These are phyloP conservation scores for Eristalinus sepulchralis DNA, from an alignment of 2,888 invertebrate genomes.

Conservation along the genomic window DNA sequence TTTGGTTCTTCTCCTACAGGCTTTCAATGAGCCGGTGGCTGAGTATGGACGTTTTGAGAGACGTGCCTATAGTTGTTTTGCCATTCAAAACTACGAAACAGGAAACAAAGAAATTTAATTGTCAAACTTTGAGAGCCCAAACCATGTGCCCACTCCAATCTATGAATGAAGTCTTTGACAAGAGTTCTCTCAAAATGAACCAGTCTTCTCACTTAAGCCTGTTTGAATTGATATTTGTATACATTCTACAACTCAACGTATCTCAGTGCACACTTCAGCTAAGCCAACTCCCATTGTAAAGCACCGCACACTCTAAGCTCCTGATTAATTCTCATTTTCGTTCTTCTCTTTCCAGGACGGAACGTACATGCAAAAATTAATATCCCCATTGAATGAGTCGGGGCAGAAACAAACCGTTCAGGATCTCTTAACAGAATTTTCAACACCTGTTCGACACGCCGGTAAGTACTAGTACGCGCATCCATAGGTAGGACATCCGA, in stretches of 20 bases:
- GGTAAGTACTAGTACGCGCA: conserved; percentile 76
- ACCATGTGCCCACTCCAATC: not conserved
- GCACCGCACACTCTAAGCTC: conserved; percentile 20
- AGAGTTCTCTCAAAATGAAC: not conserved
- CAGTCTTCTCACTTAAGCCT: not conserved
- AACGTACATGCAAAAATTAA: conserved; percentile 79
- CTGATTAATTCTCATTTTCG: conserved; percentile 11
- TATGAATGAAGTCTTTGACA: too few relatives aligned
- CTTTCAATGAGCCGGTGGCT: too few relatives aligned
- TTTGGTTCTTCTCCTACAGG: too few relatives aligned
- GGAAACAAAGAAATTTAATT: too few relatives aligned
- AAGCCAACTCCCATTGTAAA: not conserved
- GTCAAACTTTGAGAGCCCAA: not conserved
- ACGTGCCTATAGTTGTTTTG: too few relatives aligned
- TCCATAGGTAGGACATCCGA: not conserved
- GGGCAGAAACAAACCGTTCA: conserved; percentile 79
- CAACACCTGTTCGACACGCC: conserved; percentile 79
- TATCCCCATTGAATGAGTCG: conserved; percentile 77
- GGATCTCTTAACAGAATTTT: conserved; percentile 79
- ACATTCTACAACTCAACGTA: not conserved
- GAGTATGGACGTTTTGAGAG: too few relatives aligned
- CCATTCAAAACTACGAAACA: too few relatives aligned
- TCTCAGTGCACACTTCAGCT: not conserved
- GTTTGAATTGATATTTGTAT: not conserved
- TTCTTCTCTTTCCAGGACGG: conserved; percentile 76